Evolutionary conservation across 2,888 invertebrate genomes (phyloP).

Genomic region (Mermis nigrescens): DNA sequence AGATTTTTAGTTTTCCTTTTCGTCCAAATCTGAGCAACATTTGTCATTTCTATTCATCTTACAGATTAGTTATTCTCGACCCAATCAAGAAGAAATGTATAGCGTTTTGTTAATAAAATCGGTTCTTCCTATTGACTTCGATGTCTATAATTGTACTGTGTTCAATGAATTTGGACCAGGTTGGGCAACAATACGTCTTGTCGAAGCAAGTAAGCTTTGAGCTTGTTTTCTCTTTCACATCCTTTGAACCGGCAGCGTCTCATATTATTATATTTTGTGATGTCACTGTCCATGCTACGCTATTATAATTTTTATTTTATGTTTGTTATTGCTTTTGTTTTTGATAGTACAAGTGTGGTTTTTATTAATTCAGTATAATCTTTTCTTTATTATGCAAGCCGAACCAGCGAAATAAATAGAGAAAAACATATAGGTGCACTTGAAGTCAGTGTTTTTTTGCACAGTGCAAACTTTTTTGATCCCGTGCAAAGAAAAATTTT

Average conservation of each 20-base stretch:
- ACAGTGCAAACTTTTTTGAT: too few species aligned
- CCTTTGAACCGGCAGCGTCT: background rate
- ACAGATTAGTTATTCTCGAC: background rate
- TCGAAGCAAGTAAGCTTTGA: background rate
- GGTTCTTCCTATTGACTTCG: slow-evolving; percentile 23
- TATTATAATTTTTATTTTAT: background rate
- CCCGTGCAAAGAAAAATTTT: too few species aligned
- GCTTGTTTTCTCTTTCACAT: background rate
- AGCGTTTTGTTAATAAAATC: slow-evolving; percentile 21
- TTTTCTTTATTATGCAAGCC: too few species aligned
- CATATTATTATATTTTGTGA: background rate
- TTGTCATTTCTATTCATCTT: background rate
- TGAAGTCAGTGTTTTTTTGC: too few species aligned
- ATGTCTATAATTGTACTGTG: slow-evolving; percentile 29
- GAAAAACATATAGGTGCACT: too few species aligned
- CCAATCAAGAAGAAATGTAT: background rate
- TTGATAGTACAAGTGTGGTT: background rate
- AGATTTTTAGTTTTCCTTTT: too few species aligned
- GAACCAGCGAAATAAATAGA: too few species aligned
- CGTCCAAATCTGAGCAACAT: too few species aligned
- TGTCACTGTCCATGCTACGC: background rate
- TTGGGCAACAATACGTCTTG: background rate
- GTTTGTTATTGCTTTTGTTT: background rate
- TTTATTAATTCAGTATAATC: too few species aligned
- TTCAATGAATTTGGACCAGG: slow-evolving; percentile 23